phyloP scores from a whole-genome alignment of 2,888 invertebrate genomes.

The Steinernema hermaphroditum region DNA sequence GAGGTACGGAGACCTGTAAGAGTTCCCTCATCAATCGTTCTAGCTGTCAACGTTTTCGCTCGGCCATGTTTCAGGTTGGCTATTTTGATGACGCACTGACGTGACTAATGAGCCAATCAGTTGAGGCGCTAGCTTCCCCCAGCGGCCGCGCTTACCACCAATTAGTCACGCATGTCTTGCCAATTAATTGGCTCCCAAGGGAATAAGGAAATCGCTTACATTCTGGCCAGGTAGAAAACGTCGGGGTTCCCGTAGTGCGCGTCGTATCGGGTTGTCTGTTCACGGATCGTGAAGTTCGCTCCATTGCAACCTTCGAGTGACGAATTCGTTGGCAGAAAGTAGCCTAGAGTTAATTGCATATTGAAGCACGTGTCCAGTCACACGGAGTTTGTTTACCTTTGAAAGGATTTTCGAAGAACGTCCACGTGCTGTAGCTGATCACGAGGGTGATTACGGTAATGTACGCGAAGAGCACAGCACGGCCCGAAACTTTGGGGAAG shows the following conservation, averaged over 20 bases:
- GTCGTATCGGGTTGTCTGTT: constrained; percentile 40
- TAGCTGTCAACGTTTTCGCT: too few species aligned
- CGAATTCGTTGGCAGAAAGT: constrained; percentile 6
- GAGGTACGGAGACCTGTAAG: constrained; percentile 18
- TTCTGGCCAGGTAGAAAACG: constrained; percentile 42
- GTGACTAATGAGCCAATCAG: too few species aligned
- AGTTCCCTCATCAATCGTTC: background rate
- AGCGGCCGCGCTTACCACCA: too few species aligned
- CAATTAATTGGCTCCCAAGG: too few species aligned
- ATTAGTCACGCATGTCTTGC: too few species aligned
- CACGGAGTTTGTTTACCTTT: background rate
- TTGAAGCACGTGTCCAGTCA: background rate
- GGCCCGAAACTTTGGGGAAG: constrained; percentile 19
- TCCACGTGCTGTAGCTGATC: constrained; percentile 25
- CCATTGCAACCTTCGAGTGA: constrained; percentile 33
- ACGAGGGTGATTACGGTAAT: constrained; percentile 22
- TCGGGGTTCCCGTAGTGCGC: constrained; percentile 52
- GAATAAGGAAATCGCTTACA: constrained; percentile 7
- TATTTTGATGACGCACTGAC: too few species aligned
- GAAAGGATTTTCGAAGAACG: constrained; percentile 26
- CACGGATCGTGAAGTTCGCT: constrained; percentile 43
- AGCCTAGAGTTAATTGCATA: background rate
- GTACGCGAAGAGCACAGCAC: constrained; percentile 12
- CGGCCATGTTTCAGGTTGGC: too few species aligned
- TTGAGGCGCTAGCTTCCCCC: too few species aligned